Percentiles rank a stretch among this genome's conserved stretches.
These are phyloP conservation scores for Cydia strobilella DNA, from an alignment of 1,140 invertebrate genomes.

Conservation along the genomic window DNA sequence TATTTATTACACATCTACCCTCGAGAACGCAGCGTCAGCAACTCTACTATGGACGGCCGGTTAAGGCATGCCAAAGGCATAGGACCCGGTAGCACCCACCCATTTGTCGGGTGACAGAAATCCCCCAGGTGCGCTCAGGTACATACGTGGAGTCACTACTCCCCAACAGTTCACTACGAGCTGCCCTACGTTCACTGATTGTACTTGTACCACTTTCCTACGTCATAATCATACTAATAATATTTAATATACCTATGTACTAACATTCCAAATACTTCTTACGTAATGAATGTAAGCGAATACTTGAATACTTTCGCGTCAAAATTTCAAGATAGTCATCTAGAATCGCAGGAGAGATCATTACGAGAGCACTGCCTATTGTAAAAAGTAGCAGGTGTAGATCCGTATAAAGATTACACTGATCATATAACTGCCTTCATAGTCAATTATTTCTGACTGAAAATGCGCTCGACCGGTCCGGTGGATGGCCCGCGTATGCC, in stretches of 20 bases:
- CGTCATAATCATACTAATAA: background rate
- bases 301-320: background rate
- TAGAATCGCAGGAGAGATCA: conserved; percentile 1
- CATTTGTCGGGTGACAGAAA: too few relatives aligned
- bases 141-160: too few relatives aligned
- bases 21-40: too few relatives aligned
- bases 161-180: too few relatives aligned
- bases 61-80: too few relatives aligned
- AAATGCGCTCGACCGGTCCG: conserved; percentile 23
- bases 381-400: conserved; percentile 7
- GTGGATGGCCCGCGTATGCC: conserved; percentile 27
- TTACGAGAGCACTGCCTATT: conserved; percentile 6
- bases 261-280: background rate
- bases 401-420: background rate
- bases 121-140: too few relatives aligned
- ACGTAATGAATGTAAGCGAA: conserved; percentile 12
- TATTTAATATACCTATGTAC: background rate
- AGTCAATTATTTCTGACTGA: conserved; percentile 11
- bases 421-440: background rate
- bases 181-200: too few relatives aligned
- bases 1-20: too few relatives aligned
- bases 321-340: conserved; percentile 29
- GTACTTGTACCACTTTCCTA: too few relatives aligned
- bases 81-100: too few relatives aligned
- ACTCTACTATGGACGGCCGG: too few relatives aligned